phyloP scores from a whole-genome alignment of 2,113 vertebrate species.

The Rutilus rutilus region DNA sequence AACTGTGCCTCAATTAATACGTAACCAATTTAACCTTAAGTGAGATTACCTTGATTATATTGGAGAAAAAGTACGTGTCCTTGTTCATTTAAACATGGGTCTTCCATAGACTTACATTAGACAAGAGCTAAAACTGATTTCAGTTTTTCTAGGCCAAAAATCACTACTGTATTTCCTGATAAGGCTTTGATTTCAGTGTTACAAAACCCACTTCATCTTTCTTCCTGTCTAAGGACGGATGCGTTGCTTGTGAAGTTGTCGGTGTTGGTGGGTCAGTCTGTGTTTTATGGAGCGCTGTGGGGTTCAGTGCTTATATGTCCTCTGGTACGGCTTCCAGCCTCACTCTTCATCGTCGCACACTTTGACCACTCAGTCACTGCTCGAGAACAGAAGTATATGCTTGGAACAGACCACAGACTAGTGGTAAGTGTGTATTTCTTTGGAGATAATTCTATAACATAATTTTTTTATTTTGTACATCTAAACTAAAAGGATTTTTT shows the following conservation, averaged over 20 bases:
- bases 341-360: constrained; percentile 89
- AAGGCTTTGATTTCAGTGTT: no score
- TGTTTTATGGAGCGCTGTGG: constrained; percentile 91
- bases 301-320: constrained; percentile 86
- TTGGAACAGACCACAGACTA: constrained; percentile 83
- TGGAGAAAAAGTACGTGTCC: background rate
- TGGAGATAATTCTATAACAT: background rate
- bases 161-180: no score
- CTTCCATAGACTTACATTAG: background rate
- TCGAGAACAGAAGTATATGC: constrained; percentile 84
- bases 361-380: constrained; percentile 80
- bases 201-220: background rate
- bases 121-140: background rate
- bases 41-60: background rate
- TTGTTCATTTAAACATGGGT: background rate
- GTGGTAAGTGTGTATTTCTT: constrained; percentile 77
- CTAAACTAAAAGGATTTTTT: no score
- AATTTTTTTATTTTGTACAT: background rate
- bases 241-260: constrained; percentile 86
- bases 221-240: constrained; percentile 82
- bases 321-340: constrained; percentile 86
- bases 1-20: background rate
- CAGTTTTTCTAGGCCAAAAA: no score
- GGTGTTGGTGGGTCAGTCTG: constrained; percentile 85
- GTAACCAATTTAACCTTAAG: background rate